A percentile compares a stretch with the other conserved stretches of the same genome.
Conservation (phyloP, 35 echinoderm and acorn worm genomes). For the Holothuria glaberrima region DNA sequence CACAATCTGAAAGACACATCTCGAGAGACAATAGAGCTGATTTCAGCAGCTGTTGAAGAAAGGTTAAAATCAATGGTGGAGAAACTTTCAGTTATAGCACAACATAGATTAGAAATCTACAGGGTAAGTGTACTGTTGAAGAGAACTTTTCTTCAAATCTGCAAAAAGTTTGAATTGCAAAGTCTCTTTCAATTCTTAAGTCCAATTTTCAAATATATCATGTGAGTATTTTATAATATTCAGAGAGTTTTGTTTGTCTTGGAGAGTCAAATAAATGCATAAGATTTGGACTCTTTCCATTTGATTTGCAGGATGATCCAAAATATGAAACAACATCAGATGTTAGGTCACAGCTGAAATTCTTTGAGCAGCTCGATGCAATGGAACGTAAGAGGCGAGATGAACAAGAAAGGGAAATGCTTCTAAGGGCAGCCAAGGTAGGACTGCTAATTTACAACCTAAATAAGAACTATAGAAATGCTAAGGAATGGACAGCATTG, state of each 20-base stretch:
- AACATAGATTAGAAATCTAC: conserved; percentile 93
- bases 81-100: conserved; percentile 82
- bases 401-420: conserved; percentile 96
- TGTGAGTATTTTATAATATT: background rate
- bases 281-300: background rate
- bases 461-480: background rate
- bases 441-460: background rate
- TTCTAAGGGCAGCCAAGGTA: conserved; percentile 95
- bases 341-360: conserved; percentile 86
- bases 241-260: background rate
- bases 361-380: conserved; percentile 97
- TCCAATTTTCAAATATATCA: background rate
- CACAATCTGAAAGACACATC: conserved; percentile 73
- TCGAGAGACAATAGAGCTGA: conserved; percentile 75
- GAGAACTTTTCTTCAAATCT: too few relatives aligned
- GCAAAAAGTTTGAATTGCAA: background rate
- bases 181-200: background rate
- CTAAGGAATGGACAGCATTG: background rate
- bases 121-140: conserved; percentile 62
- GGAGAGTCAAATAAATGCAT: background rate
- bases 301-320: conserved; percentile 76
- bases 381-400: conserved; percentile 94
- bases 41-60: conserved; percentile 91
- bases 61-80: conserved; percentile 87
- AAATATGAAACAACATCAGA: conserved; percentile 85